phyloP scores from a whole-genome alignment of 2,888 invertebrate species.

The Cantharis rufa region DNA sequence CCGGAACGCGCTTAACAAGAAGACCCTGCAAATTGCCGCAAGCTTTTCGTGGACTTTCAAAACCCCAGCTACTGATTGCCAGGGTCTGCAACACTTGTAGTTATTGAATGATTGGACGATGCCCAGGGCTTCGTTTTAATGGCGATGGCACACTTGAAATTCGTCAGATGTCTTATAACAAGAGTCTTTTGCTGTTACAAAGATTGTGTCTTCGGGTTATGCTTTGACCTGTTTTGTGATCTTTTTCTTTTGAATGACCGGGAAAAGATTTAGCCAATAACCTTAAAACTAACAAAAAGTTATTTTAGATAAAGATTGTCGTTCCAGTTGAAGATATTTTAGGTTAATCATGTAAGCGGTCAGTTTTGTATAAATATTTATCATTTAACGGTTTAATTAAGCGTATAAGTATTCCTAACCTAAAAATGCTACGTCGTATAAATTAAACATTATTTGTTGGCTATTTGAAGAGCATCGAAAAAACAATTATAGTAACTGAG shows the following conservation, averaged over 20 bases:
- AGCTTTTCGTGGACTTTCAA: conserved; percentile 37
- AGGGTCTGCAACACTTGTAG: conserved; percentile 36
- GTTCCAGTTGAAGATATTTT: neutral
- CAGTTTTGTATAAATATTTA: neutral
- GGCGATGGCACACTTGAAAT: conserved; percentile 47
- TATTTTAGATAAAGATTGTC: neutral
- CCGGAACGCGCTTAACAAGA: conserved; percentile 48
- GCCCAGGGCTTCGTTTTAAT: conserved; percentile 52
- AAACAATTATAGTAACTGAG: conserved; percentile 2
- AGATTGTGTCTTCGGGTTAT: conserved; percentile 32
- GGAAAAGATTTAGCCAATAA: conserved; percentile 20
- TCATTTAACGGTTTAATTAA: neutral
- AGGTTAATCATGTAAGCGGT: neutral
- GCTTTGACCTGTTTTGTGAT: conserved; percentile 15
- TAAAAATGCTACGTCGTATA: neutral
- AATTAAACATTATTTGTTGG: neutral
- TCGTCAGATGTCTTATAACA: conserved; percentile 45
- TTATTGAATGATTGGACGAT: conserved; percentile 51
- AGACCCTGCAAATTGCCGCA: conserved; percentile 42
- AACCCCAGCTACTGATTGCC: conserved; percentile 44
- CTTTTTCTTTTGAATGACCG: conserved; percentile 14
- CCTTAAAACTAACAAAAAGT: neutral
- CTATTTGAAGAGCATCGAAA: neutral
- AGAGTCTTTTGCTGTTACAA: conserved; percentile 34
- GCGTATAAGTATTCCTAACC: neutral